Conservation (phyloP, 2,797 vertebrate species). For the Anguilla anguilla region DNA sequence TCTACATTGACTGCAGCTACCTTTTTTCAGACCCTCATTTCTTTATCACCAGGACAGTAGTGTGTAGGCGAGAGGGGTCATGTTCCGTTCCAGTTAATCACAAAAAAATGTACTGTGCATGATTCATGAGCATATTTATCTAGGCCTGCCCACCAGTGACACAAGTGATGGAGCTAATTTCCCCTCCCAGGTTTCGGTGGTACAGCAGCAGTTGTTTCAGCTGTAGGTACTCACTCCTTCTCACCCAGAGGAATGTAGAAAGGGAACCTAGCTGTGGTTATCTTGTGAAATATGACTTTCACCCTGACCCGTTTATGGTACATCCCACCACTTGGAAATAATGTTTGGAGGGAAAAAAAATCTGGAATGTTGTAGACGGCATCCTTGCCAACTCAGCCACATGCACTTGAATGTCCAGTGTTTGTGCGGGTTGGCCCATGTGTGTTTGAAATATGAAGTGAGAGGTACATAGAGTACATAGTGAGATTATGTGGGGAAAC, state of each 20-base stretch:
- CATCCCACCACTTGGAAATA: constrained; percentile 5
- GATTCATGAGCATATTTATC: not conserved
- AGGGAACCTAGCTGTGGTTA: constrained; percentile 36
- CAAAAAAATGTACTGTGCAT: not conserved
- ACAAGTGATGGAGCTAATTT: not conserved
- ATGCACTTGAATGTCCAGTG: not conserved
- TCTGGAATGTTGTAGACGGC: not conserved
- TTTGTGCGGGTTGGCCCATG: not conserved
- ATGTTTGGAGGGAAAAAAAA: not conserved
- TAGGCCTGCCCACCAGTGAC: not conserved
- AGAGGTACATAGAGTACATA: not conserved
- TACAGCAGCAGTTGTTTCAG: constrained; percentile 58
- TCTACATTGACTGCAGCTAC: not conserved
- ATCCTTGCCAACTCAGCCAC: not conserved
- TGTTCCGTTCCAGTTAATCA: not conserved
- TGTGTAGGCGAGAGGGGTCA: not conserved
- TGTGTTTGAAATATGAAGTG: not conserved
- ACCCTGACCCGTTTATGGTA: constrained; percentile 5
- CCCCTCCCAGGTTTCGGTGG: constrained; percentile 42
- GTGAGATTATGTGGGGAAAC: not conserved
- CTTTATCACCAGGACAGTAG: not conserved
- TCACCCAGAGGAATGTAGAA: constrained; percentile 57
- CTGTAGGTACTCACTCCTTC: constrained; percentile 54
- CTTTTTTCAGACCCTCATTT: not conserved
- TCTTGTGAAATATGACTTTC: constrained; percentile 55